phyloP scores from a whole-genome alignment of 92 coral and sea anemone genomes.

The Porites lobata region DNA sequence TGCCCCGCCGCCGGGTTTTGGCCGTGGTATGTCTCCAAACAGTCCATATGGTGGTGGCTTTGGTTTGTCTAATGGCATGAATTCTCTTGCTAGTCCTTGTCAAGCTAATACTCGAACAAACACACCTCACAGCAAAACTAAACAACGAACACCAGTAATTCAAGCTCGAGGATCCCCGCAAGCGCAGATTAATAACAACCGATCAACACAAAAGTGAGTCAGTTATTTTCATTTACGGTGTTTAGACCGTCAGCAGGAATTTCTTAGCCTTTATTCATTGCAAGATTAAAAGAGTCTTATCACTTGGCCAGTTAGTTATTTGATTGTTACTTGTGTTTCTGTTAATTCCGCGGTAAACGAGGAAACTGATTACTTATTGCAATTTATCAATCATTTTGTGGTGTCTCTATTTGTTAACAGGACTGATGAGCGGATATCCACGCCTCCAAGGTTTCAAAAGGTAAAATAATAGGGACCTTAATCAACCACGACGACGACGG shows the following conservation, averaged over 20 bases:
- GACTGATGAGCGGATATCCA: conserved; percentile 2
- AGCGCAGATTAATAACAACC: conserved; percentile 4
- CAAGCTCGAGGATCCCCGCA: conserved; percentile 59
- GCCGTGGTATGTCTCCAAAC: conserved; percentile 46
- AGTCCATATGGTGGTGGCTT: conserved; percentile 49
- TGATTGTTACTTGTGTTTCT: too few relatives aligned
- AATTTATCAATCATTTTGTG: background rate
- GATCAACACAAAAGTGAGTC: conserved; percentile 33
- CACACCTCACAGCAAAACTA: conserved; percentile 44
- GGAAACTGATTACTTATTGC: too few relatives aligned
- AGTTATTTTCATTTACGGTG: background rate
- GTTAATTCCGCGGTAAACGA: too few relatives aligned
- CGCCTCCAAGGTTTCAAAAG: conserved; percentile 19
- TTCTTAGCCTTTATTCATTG: background rate
- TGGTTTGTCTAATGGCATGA: conserved; percentile 27
- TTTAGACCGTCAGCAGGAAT: background rate
- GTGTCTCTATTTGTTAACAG: background rate
- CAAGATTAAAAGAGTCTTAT: too few relatives aligned
- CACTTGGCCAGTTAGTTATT: too few relatives aligned
- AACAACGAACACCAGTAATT: conserved; percentile 36
- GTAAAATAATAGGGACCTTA: background rate
- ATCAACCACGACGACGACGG: too few relatives aligned
- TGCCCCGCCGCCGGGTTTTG: conserved; percentile 21
- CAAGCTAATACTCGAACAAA: conserved; percentile 40
- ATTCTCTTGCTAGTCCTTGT: conserved; percentile 7